A percentile compares a stretch with the other conserved stretches of the same genome.
Conservation (phyloP, 2,888 invertebrate genomes). For the Trypoxylon attenuatum region DNA sequence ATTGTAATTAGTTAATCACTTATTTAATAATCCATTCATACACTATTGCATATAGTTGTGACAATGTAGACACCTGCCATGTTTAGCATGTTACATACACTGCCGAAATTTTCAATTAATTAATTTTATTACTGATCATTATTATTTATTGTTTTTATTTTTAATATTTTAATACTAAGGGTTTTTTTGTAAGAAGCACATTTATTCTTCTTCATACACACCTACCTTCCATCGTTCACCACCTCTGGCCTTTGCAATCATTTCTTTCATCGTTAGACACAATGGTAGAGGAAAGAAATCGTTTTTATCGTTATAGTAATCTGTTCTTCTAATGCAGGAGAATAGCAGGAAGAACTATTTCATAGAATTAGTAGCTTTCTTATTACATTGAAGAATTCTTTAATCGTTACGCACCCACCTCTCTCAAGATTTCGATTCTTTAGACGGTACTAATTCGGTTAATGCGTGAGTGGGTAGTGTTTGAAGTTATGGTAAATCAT, state of each 20-base stretch:
- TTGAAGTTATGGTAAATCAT: slow-evolving; percentile 15
- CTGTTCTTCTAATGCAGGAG: no score
- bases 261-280: slow-evolving; percentile 5
- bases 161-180: slow-evolving; percentile 75
- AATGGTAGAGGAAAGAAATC: slow-evolving; percentile 1
- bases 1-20: slow-evolving; percentile 68
- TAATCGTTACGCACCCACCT: no score
- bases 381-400: no score
- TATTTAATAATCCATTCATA: slow-evolving; percentile 66
- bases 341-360: no score
- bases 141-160: slow-evolving; percentile 75
- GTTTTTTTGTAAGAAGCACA: slow-evolving; percentile 73
- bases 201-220: slow-evolving; percentile 54
- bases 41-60: slow-evolving; percentile 61
- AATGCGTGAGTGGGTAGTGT: slow-evolving; percentile 26
- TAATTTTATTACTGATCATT: slow-evolving; percentile 71
- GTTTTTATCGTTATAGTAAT: no score
- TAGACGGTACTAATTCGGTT: slow-evolving; percentile 21
- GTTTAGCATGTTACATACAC: slow-evolving; percentile 71
- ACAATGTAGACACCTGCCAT: slow-evolving; percentile 68
- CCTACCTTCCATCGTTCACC: slow-evolving; percentile 53
- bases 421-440: no score
- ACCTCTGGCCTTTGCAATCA: background rate
- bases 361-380: no score
- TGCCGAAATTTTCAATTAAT: slow-evolving; percentile 73